Evolutionary conservation across 2,113 vertebrate genomes (phyloP).

Genomic region (Falco punctatus): DNA sequence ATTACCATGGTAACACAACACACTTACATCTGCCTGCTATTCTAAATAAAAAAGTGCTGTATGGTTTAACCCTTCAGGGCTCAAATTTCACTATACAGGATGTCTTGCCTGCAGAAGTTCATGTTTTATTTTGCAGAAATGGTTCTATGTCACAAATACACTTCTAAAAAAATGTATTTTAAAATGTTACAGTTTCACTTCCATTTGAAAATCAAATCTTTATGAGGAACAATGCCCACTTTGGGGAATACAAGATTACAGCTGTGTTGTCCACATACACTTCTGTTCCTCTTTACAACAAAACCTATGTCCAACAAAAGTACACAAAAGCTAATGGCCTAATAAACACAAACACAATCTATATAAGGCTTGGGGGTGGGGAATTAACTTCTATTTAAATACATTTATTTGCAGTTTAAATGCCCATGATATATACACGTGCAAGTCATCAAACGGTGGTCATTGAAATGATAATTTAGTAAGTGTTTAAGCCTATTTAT

Average conservation of each 20-base stretch:
- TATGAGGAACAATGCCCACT: neutral
- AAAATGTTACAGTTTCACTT: neutral
- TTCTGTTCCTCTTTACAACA: neutral
- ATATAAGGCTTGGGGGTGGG: neutral
- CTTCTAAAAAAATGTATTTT: neutral
- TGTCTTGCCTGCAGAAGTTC: neutral
- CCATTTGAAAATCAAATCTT: neutral
- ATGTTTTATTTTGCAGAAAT: neutral
- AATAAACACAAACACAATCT: neutral
- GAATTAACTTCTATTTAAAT: neutral
- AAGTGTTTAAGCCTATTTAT: neutral
- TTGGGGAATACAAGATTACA: neutral
- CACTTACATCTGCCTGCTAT: slow-evolving; percentile 75
- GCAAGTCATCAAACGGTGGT: neutral
- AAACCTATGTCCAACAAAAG: neutral
- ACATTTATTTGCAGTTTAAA: neutral
- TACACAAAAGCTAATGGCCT: neutral
- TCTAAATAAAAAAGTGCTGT: slow-evolving; percentile 46
- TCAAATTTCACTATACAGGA: neutral
- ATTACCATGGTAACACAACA: slow-evolving; percentile 83
- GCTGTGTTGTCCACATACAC: neutral
- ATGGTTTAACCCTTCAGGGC: slow-evolving; percentile 69
- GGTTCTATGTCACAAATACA: neutral
- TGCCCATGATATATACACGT: neutral
- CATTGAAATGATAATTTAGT: neutral